Evolutionary conservation across 2,797 vertebrate genomes (phyloP), one percentile per base, ranked within the genome.

Genomic region (Malacoctenus gilli): DNA sequence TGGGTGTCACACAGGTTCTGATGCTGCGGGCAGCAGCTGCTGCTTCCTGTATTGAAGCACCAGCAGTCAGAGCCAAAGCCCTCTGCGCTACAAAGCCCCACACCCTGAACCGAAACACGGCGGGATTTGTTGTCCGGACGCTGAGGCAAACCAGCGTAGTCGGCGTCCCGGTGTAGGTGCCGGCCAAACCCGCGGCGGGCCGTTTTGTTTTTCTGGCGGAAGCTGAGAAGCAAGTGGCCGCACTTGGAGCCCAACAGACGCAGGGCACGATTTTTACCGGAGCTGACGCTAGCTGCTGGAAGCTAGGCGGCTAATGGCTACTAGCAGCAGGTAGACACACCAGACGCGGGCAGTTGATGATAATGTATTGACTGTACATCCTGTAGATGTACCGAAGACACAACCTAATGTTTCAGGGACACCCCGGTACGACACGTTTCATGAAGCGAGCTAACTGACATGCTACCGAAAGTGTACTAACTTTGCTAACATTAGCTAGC

Each of bases 41-140:
- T 83, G 72, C 83, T 92, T 93, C 92, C 92, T 92, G 90, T 80
- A 86, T 77, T 55, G 79, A 82, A 79, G 84, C 65, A 59, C 68
- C 77, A 65, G 37, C 79, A 57, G 10, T 42, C 60, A 23, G 38
- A 64, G 22, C 59, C 60, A 19, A 30, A 77, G 62, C 70, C 22
- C 55, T 57, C 32, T 14, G 23, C 30, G 55, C 44, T 40, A 32
- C 58, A 48, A 10, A 84, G 41, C 59, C 36, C 16, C 44, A 59
- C 77, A 74, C 68, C 68, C 59, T 19, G 32, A 38, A 10, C 36
- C n/a, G 22, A 68, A 19, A 40, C 38, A 44, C 58, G 44, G 59
- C 76, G 64, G 61, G 19, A 43, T 46, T n/a, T 46, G 15, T 16
- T n/a, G 18, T 56, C 36, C 4, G 42, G 50, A 52, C 37, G 39